Evolutionary conservation across 2,113 vertebrate species (phyloP).

Genomic region (Hymenochirus boettgeri): DNA sequence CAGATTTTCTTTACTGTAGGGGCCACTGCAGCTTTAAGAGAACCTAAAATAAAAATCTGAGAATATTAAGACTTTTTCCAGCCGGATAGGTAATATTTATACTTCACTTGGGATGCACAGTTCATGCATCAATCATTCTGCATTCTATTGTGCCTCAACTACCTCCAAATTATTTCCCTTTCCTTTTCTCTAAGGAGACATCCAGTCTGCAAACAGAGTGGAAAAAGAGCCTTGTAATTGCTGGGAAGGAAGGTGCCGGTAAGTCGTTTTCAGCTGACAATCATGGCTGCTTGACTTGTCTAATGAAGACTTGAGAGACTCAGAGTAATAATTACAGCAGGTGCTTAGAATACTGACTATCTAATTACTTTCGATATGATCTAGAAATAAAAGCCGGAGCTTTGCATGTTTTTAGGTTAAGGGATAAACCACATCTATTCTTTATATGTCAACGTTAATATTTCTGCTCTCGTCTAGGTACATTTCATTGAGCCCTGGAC

Average conservation of each 20-base stretch:
- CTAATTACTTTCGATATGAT: constrained; percentile 36
- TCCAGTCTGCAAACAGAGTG: constrained; percentile 13
- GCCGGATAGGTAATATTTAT: constrained; percentile 10
- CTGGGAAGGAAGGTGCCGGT: not conserved
- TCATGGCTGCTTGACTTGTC: constrained; percentile 25
- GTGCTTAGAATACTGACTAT: constrained; percentile 24
- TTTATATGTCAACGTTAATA: too few species aligned
- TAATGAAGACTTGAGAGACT: constrained; percentile 38
- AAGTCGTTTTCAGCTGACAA: constrained; percentile 22
- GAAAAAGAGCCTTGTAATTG: constrained; percentile 31
- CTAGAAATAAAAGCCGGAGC: too few species aligned
- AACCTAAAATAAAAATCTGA: too few species aligned
- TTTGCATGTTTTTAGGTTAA: too few species aligned
- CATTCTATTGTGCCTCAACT: constrained; percentile 27
- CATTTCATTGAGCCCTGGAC: too few species aligned
- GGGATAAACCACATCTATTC: too few species aligned
- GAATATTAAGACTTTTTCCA: not conserved
- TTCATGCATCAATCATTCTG: constrained; percentile 32
- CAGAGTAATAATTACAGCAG: constrained; percentile 33
- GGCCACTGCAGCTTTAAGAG: too few species aligned
- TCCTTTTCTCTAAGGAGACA: constrained; percentile 15
- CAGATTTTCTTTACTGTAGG: too few species aligned
- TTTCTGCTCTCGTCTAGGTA: too few species aligned
- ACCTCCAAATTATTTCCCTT: constrained; percentile 24
- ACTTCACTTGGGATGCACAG: constrained; percentile 20